phyloP scores from a whole-genome alignment of 1,140 invertebrate species.

The Scaptomyza graminum region DNA sequence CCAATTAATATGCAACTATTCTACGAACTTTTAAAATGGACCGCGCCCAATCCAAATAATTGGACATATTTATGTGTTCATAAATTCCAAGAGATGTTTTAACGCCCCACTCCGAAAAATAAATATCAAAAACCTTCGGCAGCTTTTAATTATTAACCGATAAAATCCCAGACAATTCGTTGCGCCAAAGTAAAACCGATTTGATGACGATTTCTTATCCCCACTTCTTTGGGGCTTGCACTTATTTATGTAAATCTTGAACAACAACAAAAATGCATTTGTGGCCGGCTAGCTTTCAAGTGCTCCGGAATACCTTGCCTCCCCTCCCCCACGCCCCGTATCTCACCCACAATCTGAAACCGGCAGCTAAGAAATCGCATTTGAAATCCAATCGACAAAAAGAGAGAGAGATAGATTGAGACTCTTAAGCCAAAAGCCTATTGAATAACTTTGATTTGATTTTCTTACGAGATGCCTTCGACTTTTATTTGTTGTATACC shows the following conservation, averaged over 20 bases:
- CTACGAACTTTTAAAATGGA: not conserved
- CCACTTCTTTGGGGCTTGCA: constrained; percentile 52
- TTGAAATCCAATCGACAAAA: constrained; percentile 36
- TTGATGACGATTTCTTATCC: constrained; percentile 62
- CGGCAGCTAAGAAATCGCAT: constrained; percentile 32
- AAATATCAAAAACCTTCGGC: constrained; percentile 40
- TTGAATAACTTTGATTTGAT: constrained; percentile 76
- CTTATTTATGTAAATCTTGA: constrained; percentile 77
- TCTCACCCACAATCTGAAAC: constrained; percentile 6
- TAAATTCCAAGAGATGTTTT: constrained; percentile 71
- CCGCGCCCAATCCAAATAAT: constrained; percentile 71
- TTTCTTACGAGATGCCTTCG: constrained; percentile 42
- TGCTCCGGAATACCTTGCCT: constrained; percentile 20
- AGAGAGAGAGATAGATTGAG: constrained; percentile 42
- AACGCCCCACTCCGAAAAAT: constrained; percentile 10
- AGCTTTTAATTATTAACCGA: constrained; percentile 76
- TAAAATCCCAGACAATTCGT: constrained; percentile 65
- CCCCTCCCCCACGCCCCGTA: no score
- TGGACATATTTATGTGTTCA: constrained; percentile 78
- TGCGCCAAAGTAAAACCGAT: constrained; percentile 53
- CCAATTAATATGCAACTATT: constrained; percentile 44
- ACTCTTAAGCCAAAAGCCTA: constrained; percentile 59
- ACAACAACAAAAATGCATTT: constrained; percentile 74
- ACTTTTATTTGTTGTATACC: not conserved
- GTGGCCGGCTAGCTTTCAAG: constrained; percentile 23